A percentile compares a stretch with the other conserved stretches of the same genome.
These are phyloP conservation scores for Eristalis arbustorum DNA, from an alignment of 2,888 invertebrate genomes.

Conservation along the genomic window DNA sequence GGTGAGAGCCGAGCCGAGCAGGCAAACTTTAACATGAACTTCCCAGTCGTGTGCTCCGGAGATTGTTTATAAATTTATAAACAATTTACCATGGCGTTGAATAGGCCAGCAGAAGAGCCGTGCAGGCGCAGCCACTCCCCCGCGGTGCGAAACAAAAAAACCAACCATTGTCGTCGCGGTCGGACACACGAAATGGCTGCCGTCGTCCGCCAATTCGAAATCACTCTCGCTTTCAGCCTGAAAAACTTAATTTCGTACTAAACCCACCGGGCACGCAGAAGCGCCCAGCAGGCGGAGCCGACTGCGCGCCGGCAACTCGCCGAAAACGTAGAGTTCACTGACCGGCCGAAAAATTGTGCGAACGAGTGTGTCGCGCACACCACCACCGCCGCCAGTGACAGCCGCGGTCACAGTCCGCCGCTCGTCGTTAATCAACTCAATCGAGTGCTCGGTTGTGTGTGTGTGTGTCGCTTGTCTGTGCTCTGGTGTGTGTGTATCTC, in stretches of 20 bases:
- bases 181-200: constrained; percentile 27
- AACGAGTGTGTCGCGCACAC: background rate
- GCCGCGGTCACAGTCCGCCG: background rate
- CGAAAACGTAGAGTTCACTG: constrained; percentile 21
- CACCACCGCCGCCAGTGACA: background rate
- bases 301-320: background rate
- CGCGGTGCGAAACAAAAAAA: background rate
- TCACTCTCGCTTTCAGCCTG: constrained; percentile 63
- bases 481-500: background rate
- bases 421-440: background rate
- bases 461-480: background rate
- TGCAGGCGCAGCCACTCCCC: background rate
- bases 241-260: constrained; percentile 71
- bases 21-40: constrained; percentile 36
- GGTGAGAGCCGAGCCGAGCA: background rate
- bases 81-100: constrained; percentile 52
- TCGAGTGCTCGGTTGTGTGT: background rate
- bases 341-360: constrained; percentile 20
- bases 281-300: background rate
- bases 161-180: background rate
- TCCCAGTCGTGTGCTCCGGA: background rate
- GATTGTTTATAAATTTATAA: constrained; percentile 63
- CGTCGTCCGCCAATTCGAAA: constrained; percentile 16
- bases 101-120: constrained; percentile 45
- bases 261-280: constrained; percentile 57